These are phyloP conservation scores for Ictalurus furcatus DNA, from an alignment of 2,113 vertebrate species.

Conservation along the genomic window DNA sequence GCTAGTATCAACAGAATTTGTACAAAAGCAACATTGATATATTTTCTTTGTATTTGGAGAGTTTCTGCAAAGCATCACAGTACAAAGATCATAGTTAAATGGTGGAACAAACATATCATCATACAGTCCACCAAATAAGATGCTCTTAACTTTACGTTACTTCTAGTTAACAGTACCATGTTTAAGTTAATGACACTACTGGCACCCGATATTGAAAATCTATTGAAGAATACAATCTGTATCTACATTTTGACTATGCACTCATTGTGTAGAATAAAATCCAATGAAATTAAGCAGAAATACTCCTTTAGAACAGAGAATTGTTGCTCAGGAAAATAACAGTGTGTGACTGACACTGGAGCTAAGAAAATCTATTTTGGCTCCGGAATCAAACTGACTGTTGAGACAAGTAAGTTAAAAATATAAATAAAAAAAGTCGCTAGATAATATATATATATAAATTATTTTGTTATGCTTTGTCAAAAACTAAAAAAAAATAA, in stretches of 20 bases:
- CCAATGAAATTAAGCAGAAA: background rate
- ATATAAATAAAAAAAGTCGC: background rate
- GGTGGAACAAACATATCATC: background rate
- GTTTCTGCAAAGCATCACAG: background rate
- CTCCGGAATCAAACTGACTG: constrained; percentile 44
- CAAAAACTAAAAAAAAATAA: background rate
- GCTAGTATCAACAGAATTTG: background rate
- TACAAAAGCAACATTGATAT: background rate
- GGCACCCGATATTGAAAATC: background rate
- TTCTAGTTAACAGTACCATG: background rate
- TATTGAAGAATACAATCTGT: background rate
- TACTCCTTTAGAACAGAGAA: background rate
- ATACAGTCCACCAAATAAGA: background rate
- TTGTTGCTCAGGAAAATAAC: constrained; percentile 38
- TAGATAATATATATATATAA: background rate
- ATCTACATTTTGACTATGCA: background rate
- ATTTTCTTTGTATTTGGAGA: background rate
- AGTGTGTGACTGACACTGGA: constrained; percentile 46
- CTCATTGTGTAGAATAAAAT: background rate
- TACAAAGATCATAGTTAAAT: background rate
- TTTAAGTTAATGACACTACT: background rate
- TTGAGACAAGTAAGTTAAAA: constrained; percentile 40
- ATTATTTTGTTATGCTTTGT: background rate
- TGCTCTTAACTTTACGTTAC: background rate
- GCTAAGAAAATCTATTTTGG: constrained; percentile 25